Percentiles rank a stretch among this genome's conserved stretches.
Evolutionary conservation across 2,888 invertebrate genomes (phyloP).

Genomic region (Xylocampa areola): DNA sequence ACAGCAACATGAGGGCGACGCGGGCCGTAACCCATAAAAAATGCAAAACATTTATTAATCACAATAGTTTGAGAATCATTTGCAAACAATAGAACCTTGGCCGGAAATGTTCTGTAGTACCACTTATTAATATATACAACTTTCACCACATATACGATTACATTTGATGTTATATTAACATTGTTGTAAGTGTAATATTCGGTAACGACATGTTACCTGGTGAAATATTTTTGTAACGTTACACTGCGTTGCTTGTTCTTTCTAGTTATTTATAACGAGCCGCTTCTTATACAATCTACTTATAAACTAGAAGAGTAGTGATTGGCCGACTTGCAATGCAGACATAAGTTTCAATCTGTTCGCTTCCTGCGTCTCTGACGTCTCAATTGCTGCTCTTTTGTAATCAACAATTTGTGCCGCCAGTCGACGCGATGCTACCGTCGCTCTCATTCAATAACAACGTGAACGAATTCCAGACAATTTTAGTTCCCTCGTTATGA

Average conservation of each 20-base stretch:
- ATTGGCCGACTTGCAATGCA: constrained; percentile 67
- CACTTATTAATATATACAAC: constrained; percentile 67
- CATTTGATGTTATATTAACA: constrained; percentile 68
- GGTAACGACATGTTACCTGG: constrained; percentile 29
- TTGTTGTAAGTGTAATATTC: constrained; percentile 59
- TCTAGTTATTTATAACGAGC: constrained; percentile 60
- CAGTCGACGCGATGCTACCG: constrained; percentile 78
- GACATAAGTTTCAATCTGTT: constrained; percentile 86
- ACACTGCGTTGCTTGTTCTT: constrained; percentile 37
- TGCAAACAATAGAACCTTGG: constrained; percentile 76
- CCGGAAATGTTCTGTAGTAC: constrained; percentile 73
- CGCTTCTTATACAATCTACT: constrained; percentile 57
- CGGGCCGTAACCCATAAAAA: constrained; percentile 40
- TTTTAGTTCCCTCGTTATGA: constrained; percentile 77
- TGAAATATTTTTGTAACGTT: constrained; percentile 31
- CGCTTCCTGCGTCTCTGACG: constrained; percentile 84
- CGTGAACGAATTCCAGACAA: constrained; percentile 81
- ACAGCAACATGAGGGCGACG: constrained; percentile 20
- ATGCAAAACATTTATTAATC: constrained; percentile 55
- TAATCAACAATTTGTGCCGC: constrained; percentile 87
- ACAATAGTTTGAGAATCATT: constrained; percentile 73
- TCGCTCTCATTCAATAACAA: constrained; percentile 80
- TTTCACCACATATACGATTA: constrained; percentile 69
- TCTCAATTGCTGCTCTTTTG: constrained; percentile 89
- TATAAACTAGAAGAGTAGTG: constrained; percentile 62